Evolutionary conservation across 2,797 vertebrate species (phyloP).

Genomic region (Mastacembelus armatus): DNA sequence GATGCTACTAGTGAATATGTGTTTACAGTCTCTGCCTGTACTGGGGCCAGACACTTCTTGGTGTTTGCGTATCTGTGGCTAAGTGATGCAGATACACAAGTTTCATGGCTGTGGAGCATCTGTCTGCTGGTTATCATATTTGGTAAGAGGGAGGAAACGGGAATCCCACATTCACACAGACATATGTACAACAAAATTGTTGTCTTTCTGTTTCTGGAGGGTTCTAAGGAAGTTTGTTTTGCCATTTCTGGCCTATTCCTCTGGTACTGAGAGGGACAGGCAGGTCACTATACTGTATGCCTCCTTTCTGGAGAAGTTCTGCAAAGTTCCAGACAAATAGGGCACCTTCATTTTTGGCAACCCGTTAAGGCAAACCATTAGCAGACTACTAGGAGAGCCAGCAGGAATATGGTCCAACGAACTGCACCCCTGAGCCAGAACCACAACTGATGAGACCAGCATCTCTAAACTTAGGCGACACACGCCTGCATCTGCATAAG

Average conservation of each 20-base stretch:
- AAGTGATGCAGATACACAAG: constrained; percentile 39
- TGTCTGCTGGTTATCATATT: constrained; percentile 32
- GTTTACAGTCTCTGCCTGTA: constrained; percentile 46
- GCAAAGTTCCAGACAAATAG: constrained; percentile 37
- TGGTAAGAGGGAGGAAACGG: constrained; percentile 38
- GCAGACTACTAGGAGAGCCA: constrained; percentile 42
- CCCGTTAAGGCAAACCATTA: constrained; percentile 52
- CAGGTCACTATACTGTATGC: constrained; percentile 34
- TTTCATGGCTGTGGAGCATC: constrained; percentile 25
- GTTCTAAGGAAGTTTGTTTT: constrained; percentile 8
- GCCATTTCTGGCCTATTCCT: neutral
- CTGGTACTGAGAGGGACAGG: constrained; percentile 41
- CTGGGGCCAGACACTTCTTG: constrained; percentile 24
- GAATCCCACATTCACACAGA: constrained; percentile 35
- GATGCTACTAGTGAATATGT: constrained; percentile 20
- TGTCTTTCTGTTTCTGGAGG: constrained; percentile 23
- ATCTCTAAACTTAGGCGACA: constrained; percentile 67
- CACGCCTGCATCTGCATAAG: constrained; percentile 60
- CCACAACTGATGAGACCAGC: constrained; percentile 64
- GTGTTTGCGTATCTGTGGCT: constrained; percentile 53
- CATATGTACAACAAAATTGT: constrained; percentile 36
- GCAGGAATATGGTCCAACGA: constrained; percentile 47
- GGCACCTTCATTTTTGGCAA: constrained; percentile 54
- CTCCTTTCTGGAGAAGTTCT: constrained; percentile 22
- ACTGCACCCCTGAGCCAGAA: constrained; percentile 41